Evolutionary conservation across 2,888 invertebrate species (phyloP).

Genomic region (Apamea monoglypha): DNA sequence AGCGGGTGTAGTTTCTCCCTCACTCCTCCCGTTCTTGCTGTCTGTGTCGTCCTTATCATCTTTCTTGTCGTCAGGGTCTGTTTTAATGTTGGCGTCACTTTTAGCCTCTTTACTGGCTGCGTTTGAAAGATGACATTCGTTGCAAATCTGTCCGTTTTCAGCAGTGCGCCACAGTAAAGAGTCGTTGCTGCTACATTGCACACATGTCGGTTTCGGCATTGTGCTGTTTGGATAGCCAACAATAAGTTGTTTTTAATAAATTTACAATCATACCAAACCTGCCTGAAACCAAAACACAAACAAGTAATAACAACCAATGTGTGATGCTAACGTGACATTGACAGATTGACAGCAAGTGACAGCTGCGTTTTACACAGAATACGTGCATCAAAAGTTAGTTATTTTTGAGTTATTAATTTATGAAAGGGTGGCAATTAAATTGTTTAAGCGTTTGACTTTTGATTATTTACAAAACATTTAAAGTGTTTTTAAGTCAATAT

Average conservation of each 20-base stretch:
- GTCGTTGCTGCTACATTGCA: slow-evolving; percentile 92
- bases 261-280: slow-evolving; percentile 6
- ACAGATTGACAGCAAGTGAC: slow-evolving; percentile 4
- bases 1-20: slow-evolving; percentile 84
- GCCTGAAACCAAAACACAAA: slow-evolving; percentile 31
- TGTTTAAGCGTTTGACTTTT: not conserved
- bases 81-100: slow-evolving; percentile 73
- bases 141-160: slow-evolving; percentile 94
- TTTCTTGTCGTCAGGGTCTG: slow-evolving; percentile 78
- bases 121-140: slow-evolving; percentile 92
- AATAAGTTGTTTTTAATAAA: slow-evolving; percentile 11
- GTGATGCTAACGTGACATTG: slow-evolving; percentile 31
- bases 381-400: not conserved
- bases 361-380: slow-evolving; percentile 9
- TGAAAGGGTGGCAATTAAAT: not conserved
- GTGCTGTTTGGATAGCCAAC: slow-evolving; percentile 61
- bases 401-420: not conserved
- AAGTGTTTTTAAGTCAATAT: not conserved
- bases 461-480: not conserved
- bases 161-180: slow-evolving; percentile 94
- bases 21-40: slow-evolving; percentile 77
- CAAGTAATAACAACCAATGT: slow-evolving; percentile 24
- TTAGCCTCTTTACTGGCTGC: slow-evolving; percentile 79
- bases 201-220: slow-evolving; percentile 92
- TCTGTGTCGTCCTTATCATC: slow-evolving; percentile 82